phyloP scores from a whole-genome alignment of 2,113 vertebrate genomes.

The Porphyrio hochstetteri region DNA sequence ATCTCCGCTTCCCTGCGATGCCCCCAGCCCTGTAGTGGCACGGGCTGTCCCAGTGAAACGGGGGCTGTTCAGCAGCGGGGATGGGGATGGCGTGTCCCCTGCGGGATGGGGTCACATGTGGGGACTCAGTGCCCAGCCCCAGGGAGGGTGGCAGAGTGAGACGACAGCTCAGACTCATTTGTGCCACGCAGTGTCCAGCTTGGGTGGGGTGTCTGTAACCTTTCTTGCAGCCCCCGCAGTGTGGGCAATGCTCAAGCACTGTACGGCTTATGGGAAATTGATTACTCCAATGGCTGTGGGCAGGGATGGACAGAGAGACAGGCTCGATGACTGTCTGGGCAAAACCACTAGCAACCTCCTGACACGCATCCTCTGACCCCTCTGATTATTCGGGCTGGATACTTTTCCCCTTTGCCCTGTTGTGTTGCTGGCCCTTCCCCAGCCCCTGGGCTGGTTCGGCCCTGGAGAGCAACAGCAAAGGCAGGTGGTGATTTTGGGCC shows the following conservation, averaged over 20 bases:
- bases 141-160: background rate
- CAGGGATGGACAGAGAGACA: background rate
- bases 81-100: background rate
- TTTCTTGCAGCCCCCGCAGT: accelerated
- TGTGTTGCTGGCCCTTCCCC: background rate
- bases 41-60: accelerated
- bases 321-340: background rate
- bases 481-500: background rate
- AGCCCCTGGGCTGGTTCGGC: background rate
- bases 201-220: background rate
- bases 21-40: background rate
- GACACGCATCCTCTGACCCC: background rate
- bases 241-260: accelerated
- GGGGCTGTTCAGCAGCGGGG: background rate
- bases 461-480: accelerated
- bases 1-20: background rate
- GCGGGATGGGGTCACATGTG: background rate
- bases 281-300: background rate
- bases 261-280: background rate
- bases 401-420: background rate
- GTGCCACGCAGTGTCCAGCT: accelerated
- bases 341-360: background rate
- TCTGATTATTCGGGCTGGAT: background rate
- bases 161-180: background rate
- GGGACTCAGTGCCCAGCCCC: background rate